Evolutionary conservation across 2,113 vertebrate genomes (phyloP).

Genomic region (Ochotona curzoniae): DNA sequence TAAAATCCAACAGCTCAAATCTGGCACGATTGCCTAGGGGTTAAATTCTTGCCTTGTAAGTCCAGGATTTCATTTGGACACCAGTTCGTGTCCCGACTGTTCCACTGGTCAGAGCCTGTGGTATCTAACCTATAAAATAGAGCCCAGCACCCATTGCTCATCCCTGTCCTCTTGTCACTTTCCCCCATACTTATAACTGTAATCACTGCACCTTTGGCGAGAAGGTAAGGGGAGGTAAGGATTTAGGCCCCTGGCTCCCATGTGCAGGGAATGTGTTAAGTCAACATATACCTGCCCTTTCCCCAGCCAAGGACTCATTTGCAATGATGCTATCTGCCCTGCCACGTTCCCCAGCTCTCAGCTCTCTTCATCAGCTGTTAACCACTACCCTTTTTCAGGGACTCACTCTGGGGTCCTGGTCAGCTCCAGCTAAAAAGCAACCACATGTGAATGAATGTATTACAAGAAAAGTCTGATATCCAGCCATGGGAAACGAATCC

Average conservation of each 20-base stretch:
- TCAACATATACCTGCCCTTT: background rate
- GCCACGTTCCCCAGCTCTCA: background rate
- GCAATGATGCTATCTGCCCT: background rate
- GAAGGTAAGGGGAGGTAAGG: background rate
- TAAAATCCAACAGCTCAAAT: background rate
- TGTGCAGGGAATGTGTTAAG: background rate
- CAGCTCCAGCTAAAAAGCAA: conserved; percentile 33
- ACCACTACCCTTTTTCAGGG: background rate
- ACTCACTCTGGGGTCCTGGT: background rate
- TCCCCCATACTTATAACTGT: background rate
- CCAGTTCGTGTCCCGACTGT: too few relatives aligned
- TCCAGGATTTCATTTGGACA: too few relatives aligned
- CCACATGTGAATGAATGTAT: conserved; percentile 28
- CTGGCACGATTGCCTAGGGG: too few relatives aligned
- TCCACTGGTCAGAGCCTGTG: background rate
- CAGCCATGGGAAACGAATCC: conserved; percentile 41
- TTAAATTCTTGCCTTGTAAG: too few relatives aligned
- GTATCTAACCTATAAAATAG: background rate
- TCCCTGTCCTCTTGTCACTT: background rate
- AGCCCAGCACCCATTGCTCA: background rate
- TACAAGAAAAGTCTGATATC: background rate
- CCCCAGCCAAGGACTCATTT: background rate
- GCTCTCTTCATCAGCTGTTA: background rate
- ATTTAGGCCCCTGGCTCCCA: background rate
- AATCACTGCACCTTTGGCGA: background rate